Evolutionary conservation across 2,113 vertebrate species (phyloP).

Genomic region (Oreotrochilus melanogaster): DNA sequence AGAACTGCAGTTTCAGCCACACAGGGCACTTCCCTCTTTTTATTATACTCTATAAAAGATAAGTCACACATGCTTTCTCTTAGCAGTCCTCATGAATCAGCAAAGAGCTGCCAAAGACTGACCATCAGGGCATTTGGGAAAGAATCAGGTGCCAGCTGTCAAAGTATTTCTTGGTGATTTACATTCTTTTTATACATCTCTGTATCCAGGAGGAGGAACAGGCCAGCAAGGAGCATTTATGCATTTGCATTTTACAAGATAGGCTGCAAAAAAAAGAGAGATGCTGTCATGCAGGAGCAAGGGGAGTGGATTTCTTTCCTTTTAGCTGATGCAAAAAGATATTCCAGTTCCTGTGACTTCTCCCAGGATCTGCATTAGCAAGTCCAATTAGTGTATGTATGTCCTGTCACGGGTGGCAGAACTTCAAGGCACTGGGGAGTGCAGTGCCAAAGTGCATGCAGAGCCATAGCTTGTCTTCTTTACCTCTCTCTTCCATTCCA

Average conservation of each 20-base stretch:
- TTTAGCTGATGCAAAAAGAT: not conserved
- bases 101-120: slow-evolving; percentile 71
- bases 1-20: slow-evolving; percentile 59
- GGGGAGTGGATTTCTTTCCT: not conserved
- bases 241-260: slow-evolving; percentile 41
- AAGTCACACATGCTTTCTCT: slow-evolving; percentile 76
- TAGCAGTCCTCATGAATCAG: slow-evolving; percentile 79
- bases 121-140: slow-evolving; percentile 30
- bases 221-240: not conserved
- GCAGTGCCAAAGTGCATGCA: not conserved
- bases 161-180: slow-evolving; percentile 57
- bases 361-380: slow-evolving; percentile 28
- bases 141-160: slow-evolving; percentile 52
- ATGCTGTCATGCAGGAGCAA: not conserved
- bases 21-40: slow-evolving; percentile 57
- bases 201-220: not conserved
- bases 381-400: not conserved
- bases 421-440: not conserved
- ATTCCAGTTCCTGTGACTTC: not conserved
- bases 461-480: not conserved
- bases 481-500: not conserved
- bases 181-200: slow-evolving; percentile 19
- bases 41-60: slow-evolving; percentile 57
- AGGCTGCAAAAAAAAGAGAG: not conserved
- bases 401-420: not conserved